phyloP scores from a whole-genome alignment of 2,888 invertebrate genomes.

The Stenotaenia linearis region DNA sequence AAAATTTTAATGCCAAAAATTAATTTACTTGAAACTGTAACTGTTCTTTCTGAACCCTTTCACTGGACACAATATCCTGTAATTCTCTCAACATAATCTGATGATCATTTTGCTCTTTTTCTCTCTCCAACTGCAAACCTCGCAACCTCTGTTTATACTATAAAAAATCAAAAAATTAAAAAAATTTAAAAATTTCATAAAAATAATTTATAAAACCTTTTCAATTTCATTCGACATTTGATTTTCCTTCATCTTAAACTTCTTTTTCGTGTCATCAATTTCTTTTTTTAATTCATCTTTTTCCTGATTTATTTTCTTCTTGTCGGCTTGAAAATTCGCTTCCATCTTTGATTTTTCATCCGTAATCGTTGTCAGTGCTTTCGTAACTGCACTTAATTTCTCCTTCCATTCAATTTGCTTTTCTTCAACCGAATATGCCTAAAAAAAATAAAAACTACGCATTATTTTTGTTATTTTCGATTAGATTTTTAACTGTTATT shows the following conservation, averaged over 20 bases:
- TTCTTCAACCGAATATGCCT: not conserved
- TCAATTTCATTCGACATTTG: conserved; percentile 41
- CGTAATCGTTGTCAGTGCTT: conserved; percentile 65
- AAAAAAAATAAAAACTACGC: not conserved
- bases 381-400: conserved; percentile 44
- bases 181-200: not conserved
- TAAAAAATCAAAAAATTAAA: conserved; percentile 40
- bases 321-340: conserved; percentile 65
- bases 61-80: conserved; percentile 67
- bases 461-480: not conserved
- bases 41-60: conserved; percentile 66
- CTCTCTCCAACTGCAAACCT: conserved; percentile 71
- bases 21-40: conserved; percentile 63
- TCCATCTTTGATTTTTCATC: conserved; percentile 80
- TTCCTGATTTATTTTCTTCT: conserved; percentile 48
- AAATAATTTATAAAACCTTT: conserved; percentile 41
- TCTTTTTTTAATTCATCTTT: conserved; percentile 45
- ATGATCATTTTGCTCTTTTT: conserved; percentile 72
- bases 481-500: not conserved
- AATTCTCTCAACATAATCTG: conserved; percentile 72
- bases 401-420: conserved; percentile 37
- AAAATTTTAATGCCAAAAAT: too few species aligned
- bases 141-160: conserved; percentile 65
- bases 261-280: too few species aligned
- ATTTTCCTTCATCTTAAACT: conserved; percentile 39